Conservation (phyloP, 1,140 invertebrate species). For the Sitophilus oryzae region DNA sequence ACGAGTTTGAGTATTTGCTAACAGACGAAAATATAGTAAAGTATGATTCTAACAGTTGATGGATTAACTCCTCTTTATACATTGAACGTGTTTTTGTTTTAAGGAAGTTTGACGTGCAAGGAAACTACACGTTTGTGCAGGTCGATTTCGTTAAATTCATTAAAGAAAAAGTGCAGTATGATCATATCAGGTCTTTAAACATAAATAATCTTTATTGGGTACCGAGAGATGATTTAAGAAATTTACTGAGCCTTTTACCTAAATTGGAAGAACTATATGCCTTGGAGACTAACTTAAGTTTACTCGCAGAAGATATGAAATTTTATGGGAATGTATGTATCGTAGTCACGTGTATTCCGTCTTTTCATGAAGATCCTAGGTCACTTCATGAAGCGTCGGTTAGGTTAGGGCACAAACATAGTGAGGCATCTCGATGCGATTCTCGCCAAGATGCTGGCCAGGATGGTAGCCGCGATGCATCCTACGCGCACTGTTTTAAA, state of each 20-base stretch:
- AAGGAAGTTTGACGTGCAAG: constrained; percentile 15
- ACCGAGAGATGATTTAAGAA: constrained; percentile 10
- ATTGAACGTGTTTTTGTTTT: not conserved
- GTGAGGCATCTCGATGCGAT: too few species aligned
- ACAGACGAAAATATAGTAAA: constrained; percentile 5
- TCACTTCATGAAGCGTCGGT: too few species aligned
- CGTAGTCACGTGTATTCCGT: not conserved
- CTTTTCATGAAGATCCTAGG: not conserved
- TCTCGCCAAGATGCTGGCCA: too few species aligned
- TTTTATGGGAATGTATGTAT: constrained; percentile 21
- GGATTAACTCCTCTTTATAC: not conserved
- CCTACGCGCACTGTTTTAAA: too few species aligned
- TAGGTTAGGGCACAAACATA: too few species aligned
- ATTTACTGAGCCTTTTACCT: constrained; percentile 14
- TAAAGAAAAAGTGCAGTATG: constrained; percentile 11
- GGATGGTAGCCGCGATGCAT: too few species aligned
- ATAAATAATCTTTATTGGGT: constrained; percentile 28
- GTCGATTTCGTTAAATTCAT: constrained; percentile 6
- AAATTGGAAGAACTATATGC: constrained; percentile 24
- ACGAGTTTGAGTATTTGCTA: constrained; percentile 5
- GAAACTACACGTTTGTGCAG: constrained; percentile 13
- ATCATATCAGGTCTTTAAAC: constrained; percentile 19
- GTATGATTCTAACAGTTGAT: too few species aligned
- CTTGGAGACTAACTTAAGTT: constrained; percentile 23
- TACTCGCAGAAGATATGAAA: constrained; percentile 7